Evolutionary conservation across 2,888 invertebrate genomes (phyloP).

Genomic region (Calameuta filiformis): DNA sequence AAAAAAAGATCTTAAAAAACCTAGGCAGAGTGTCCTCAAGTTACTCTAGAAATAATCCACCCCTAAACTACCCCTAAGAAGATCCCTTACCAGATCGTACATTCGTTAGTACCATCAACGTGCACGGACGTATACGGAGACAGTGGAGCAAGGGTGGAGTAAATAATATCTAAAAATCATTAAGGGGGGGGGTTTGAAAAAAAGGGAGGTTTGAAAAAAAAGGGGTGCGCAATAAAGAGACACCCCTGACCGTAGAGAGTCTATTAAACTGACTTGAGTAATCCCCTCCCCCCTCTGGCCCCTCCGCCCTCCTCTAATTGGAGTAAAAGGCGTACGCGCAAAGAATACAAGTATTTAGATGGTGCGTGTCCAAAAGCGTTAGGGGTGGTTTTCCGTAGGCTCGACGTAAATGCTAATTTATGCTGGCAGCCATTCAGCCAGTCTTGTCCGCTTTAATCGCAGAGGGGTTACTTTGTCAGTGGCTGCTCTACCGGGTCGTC

Average conservation of each 20-base stretch:
- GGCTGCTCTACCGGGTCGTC: neutral
- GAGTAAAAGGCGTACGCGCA: neutral
- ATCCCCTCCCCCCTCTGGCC: neutral
- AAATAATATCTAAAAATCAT: neutral
- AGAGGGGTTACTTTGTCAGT: neutral
- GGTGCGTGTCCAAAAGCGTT: neutral
- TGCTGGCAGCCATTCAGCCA: neutral
- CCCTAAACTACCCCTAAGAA: neutral
- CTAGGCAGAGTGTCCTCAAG: neutral
- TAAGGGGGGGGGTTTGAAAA: too few species aligned
- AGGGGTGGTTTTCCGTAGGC: neutral
- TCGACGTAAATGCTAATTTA: neutral
- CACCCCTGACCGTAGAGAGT: neutral
- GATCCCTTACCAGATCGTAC: neutral
- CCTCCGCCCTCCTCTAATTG: neutral
- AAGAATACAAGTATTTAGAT: neutral
- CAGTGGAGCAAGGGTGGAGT: neutral
- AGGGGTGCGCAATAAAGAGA: too few species aligned
- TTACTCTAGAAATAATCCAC: neutral
- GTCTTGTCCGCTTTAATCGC: neutral
- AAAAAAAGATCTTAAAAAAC: constrained; percentile 10
- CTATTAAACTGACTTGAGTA: neutral
- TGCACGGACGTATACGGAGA: neutral
- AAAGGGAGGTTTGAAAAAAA: accelerated
- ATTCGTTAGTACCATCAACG: neutral